These are phyloP conservation scores for Trialeurodes vaporariorum DNA, from an alignment of 1,140 invertebrate genomes.

Conservation along the genomic window DNA sequence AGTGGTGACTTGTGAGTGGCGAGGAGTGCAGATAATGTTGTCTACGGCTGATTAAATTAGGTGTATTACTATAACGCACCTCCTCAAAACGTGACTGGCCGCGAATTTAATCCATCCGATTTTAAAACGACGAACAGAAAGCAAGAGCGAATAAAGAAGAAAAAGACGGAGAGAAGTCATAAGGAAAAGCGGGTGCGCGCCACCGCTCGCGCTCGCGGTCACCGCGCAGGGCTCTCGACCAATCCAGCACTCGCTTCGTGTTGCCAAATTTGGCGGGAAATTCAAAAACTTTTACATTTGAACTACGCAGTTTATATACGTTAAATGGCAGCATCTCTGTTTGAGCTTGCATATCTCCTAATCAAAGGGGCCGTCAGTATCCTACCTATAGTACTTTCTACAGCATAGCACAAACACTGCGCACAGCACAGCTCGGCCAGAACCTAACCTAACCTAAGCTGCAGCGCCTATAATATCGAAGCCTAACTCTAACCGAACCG, in stretches of 20 bases:
- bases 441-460: neutral
- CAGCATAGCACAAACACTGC: neutral
- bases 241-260: neutral
- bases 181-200: neutral
- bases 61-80: neutral
- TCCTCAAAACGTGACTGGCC: neutral
- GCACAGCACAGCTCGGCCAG: neutral
- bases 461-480: neutral
- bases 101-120: neutral
- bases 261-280: neutral
- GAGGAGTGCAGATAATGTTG: too few relatives aligned
- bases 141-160: neutral
- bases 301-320: too few relatives aligned
- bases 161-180: neutral
- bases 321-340: too few relatives aligned
- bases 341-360: too few relatives aligned
- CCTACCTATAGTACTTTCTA: too few relatives aligned
- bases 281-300: neutral
- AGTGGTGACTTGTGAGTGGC: too few relatives aligned
- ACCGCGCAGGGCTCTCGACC: neutral
- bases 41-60: conserved; percentile 1
- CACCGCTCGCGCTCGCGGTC: neutral
- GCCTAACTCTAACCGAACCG: neutral
- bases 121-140: too few relatives aligned
- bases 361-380: too few relatives aligned